Evolutionary conservation across 1,140 invertebrate genomes (phyloP).

Genomic region (Macrostomum lignano): DNA sequence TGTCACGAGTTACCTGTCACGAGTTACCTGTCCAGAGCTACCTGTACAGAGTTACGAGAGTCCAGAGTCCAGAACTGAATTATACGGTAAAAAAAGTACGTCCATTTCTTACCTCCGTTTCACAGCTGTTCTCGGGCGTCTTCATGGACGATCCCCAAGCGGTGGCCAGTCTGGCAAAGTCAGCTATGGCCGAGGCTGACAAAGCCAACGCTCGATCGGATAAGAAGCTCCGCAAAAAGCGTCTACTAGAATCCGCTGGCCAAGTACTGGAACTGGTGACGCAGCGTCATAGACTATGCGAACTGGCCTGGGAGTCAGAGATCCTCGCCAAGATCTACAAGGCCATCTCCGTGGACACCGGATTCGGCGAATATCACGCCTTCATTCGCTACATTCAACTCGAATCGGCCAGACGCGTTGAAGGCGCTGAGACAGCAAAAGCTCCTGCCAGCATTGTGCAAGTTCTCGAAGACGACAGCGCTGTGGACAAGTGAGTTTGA

Average conservation of each 20-base stretch:
- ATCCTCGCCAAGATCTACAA: slow-evolving; percentile 22
- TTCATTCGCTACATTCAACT: slow-evolving; percentile 23
- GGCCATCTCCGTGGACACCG: slow-evolving; percentile 16
- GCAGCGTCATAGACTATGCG: slow-evolving; percentile 15
- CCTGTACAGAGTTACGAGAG: too few relatives aligned
- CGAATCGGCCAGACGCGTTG: slow-evolving; percentile 21
- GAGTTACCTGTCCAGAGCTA: too few relatives aligned
- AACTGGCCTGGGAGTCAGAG: slow-evolving; percentile 18
- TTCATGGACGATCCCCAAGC: slow-evolving; percentile 21
- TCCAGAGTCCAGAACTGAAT: too few relatives aligned
- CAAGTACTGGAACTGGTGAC: slow-evolving; percentile 15
- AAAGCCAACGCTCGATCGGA: slow-evolving; percentile 1
- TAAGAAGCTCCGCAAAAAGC: not conserved
- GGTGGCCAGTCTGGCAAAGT: slow-evolving; percentile 15
- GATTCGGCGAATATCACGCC: slow-evolving; percentile 23
- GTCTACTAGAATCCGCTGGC: slow-evolving; percentile 11
- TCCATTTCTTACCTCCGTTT: not conserved
- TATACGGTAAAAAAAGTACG: slow-evolving; percentile 3
- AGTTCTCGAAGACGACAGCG: slow-evolving; percentile 18
- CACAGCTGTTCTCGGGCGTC: slow-evolving; percentile 18
- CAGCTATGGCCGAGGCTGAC: slow-evolving; percentile 6
- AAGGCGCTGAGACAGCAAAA: slow-evolving; percentile 15
- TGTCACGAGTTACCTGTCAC: too few relatives aligned
- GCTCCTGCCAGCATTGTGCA: slow-evolving; percentile 21
- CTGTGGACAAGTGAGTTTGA: slow-evolving; percentile 15